phyloP scores from a whole-genome alignment of 2,888 invertebrate species.

The Cantharis flavilabris region DNA sequence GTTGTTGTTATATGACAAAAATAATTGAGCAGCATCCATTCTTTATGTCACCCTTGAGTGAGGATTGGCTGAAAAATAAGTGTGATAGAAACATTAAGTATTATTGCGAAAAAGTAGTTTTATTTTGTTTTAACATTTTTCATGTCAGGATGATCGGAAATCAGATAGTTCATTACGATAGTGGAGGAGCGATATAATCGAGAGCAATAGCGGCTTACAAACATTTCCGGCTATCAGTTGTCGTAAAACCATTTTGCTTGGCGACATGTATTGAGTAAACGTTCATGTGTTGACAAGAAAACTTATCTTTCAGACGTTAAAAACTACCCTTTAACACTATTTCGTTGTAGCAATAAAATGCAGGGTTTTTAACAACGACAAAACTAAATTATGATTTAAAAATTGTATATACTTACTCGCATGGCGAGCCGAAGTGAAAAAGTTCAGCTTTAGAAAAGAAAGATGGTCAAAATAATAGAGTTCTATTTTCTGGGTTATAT shows the following conservation, averaged over 20 bases:
- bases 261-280: background rate
- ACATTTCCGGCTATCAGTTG: constrained; percentile 14
- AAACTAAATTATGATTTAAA: background rate
- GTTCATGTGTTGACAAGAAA: background rate
- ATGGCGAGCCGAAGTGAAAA: background rate
- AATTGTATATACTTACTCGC: too few species aligned
- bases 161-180: background rate
- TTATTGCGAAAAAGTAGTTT: background rate
- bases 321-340: background rate
- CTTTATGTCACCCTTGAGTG: background rate
- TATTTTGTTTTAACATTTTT: background rate
- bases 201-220: background rate
- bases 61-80: background rate
- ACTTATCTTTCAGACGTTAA: background rate
- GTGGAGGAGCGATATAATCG: background rate
- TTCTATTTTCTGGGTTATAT: background rate
- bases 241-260: constrained; percentile 15
- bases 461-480: background rate
- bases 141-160: background rate
- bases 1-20: background rate
- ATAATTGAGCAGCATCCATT: background rate
- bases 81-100: background rate
- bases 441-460: background rate
- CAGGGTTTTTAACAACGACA: background rate
- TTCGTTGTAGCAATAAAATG: background rate